Evolutionary conservation across 2,113 vertebrate genomes (phyloP).

Genomic region (Anguilla rostrata): DNA sequence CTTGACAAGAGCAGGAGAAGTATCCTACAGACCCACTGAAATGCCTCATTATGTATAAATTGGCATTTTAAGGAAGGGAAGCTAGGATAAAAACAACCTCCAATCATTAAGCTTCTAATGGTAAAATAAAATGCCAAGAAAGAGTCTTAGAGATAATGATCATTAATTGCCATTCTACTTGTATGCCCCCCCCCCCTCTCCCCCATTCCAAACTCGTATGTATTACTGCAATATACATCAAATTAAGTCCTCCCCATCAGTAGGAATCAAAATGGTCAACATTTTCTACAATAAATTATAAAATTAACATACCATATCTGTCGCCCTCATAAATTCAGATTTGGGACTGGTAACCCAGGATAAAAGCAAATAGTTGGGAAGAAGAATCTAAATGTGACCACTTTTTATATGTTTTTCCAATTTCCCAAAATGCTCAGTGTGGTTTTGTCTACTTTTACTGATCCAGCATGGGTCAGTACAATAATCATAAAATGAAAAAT

Average conservation of each 20-base stretch:
- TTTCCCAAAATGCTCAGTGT: background rate
- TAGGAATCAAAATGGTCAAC: background rate
- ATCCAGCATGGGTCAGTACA: conserved; percentile 54
- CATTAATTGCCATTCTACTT: too few species aligned
- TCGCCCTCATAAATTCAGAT: background rate
- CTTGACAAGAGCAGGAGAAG: background rate
- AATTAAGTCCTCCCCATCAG: background rate
- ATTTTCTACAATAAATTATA: background rate
- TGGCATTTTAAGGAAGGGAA: background rate
- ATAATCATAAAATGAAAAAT: conserved; percentile 32
- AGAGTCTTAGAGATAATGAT: too few species aligned
- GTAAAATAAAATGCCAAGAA: too few species aligned
- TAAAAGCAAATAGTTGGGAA: background rate
- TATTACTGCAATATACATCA: too few species aligned
- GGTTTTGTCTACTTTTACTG: conserved; percentile 26
- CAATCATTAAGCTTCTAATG: too few species aligned
- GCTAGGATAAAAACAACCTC: too few species aligned
- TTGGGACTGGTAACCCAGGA: background rate
- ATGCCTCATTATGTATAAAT: background rate
- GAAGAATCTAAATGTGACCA: background rate
- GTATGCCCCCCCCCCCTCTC: too few species aligned
- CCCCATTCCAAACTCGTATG: too few species aligned
- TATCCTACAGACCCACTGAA: background rate
- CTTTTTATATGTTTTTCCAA: conserved; percentile 17
- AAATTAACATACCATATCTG: too few species aligned